phyloP scores from a whole-genome alignment of 2,113 vertebrate species.

The Vimba vimba region DNA sequence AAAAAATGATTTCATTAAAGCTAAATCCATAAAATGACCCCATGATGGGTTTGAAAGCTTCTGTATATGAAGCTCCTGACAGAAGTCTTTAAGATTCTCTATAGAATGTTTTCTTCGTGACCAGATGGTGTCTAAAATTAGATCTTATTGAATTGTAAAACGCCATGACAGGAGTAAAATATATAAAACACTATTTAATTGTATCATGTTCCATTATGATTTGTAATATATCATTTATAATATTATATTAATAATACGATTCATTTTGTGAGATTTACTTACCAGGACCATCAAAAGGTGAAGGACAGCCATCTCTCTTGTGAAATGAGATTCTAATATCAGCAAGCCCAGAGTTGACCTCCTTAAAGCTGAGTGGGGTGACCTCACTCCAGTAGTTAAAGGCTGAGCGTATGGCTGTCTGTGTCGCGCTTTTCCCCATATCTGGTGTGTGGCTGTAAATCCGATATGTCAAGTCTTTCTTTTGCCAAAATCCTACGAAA shows the following conservation, averaged over 20 bases:
- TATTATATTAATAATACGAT: not conserved
- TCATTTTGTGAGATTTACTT: not conserved
- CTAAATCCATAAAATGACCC: no score
- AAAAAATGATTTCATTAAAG: no score
- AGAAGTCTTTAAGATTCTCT: no score
- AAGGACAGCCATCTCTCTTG: constrained; percentile 65
- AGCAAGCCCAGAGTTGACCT: constrained; percentile 75
- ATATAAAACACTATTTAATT: not conserved
- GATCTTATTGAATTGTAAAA: no score
- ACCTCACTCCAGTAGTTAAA: constrained; percentile 87
- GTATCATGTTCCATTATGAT: not conserved
- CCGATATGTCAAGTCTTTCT: constrained; percentile 82
- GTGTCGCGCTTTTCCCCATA: constrained; percentile 68
- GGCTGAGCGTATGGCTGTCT: constrained; percentile 75
- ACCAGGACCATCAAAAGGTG: constrained; percentile 78
- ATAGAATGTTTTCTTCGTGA: no score
- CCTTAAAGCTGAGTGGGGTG: constrained; percentile 79
- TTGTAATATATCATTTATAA: not conserved
- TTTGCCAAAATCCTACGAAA: constrained; percentile 84
- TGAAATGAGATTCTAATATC: constrained; percentile 88
- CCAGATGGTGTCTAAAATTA: no score
- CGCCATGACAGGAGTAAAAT: not conserved
- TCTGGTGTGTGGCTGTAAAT: constrained; percentile 83
- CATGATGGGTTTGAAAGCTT: no score
- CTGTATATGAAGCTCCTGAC: no score